phyloP scores from a whole-genome alignment of 2,113 vertebrate genomes.

The Pampusana beccarii region DNA sequence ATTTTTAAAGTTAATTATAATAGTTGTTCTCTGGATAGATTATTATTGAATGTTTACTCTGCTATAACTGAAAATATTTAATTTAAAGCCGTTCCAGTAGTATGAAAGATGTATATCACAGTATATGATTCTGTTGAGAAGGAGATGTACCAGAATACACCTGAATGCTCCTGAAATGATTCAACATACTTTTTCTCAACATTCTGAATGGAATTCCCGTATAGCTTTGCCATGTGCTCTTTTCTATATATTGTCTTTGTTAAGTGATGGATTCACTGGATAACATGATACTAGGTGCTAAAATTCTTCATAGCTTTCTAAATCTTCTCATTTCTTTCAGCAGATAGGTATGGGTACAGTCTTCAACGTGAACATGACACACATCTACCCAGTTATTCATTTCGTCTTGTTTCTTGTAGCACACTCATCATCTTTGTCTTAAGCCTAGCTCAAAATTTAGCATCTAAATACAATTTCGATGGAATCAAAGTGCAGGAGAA shows the following conservation, averaged over 20 bases:
- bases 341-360: neutral
- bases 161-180: neutral
- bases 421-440: neutral
- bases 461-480: neutral
- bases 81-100: neutral
- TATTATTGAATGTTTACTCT: neutral
- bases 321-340: slow-evolving; percentile 13
- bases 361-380: neutral
- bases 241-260: slow-evolving; percentile 1
- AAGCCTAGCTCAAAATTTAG: neutral
- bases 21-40: neutral
- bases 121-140: neutral
- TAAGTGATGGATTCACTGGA: neutral
- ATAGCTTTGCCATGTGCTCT: neutral
- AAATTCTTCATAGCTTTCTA: neutral
- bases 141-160: neutral
- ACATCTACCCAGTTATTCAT: neutral
- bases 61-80: neutral
- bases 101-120: neutral
- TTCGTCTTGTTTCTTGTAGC: neutral
- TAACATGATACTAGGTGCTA: neutral
- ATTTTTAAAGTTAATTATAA: neutral
- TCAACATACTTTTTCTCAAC: neutral
- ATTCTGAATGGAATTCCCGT: neutral
- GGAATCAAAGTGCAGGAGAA: neutral